Evolutionary conservation across 2,888 invertebrate genomes (phyloP), one percentile per base, ranked within the genome.

Genomic region (Cactoblastis cactorum): DNA sequence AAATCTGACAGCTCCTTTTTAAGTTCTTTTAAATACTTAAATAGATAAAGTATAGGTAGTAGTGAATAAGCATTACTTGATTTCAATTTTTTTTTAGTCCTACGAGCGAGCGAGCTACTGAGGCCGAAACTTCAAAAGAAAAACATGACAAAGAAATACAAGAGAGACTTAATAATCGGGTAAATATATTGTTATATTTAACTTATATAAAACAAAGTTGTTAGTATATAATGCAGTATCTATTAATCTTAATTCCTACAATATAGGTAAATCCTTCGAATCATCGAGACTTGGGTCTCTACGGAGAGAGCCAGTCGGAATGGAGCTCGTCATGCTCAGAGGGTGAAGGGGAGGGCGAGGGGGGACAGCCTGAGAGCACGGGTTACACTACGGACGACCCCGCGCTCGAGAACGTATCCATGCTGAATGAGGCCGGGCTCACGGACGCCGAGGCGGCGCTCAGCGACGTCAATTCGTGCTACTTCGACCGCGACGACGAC

Each of bases 301-400:
- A 88, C 74, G 89, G 93, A 59, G 93, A 93, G 69, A 95, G 95
- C 79, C 94, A 95, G 67, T 95, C 95, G n/a, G 95, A 95, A 72
- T 95, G 95, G 95, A 95, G 94, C 57, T 90, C 90, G 2, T 90
- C 90, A 32, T 90, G 90, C 56, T 92, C 92, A 12, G 92, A 92
- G 71, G 84, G 91, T 53, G 83, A 91, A 71, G 83, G 83, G 3
- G 88, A 91, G 62, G 80, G 84, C 8, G 81, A 84, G 34, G 77
- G 83, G 1, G 90, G 90, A 24, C 91, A 90, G 45, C 91, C 92
- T 0, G 92, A 92, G 71, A 95, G 95, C 57, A 95, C 95, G 0
- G 95, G 95, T 19, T 96, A 96, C 74, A 95, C 95, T n/a, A 96
- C 95, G 0, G 96, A 96, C 80, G 96, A 96, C 80, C 95, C 95